Evolutionary conservation across 2,888 invertebrate genomes (phyloP), one percentile per base, ranked within the genome.

Genomic region (Xestia xanthographa): DNA sequence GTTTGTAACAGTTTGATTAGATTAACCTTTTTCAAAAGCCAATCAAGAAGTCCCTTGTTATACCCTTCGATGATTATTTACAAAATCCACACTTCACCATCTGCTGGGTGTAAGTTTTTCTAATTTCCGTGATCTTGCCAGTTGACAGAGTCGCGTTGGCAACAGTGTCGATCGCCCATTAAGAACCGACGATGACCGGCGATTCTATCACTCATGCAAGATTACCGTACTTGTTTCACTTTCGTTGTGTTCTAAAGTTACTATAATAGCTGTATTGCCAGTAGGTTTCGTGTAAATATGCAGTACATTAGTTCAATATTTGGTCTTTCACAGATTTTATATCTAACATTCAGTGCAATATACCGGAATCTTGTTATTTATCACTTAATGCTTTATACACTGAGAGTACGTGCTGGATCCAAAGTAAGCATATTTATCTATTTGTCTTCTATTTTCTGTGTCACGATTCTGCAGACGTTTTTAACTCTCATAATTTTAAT

Each of bases 311-410:
- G 2, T 66, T 20, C 2, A 34, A 22, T 43, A 26, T 38, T 75
- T 34, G 63, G 1, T 50, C 45, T 34, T 50, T 60, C 20, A 41
- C 76, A 76, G 76, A 34, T 76, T 60, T 41, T 66, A 5, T 76
- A 66, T 60, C 14, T 75, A 17, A 53, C 62, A 34, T 75, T 45
- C 45, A 75, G 26, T 26, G 34, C 8, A 22, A 3, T 76, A 22
- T 75, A 75, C 12, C 76, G 75, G 43, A 75, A 75, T 63, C 76
- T 75, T 43, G 62, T 75, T n/a, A 45, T 75, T 22, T 63, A 53
- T 34, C 76, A 75, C 22, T 34, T 75, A 53, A 75, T 75, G 75
- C 63, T 75, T 17, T 63, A 63, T 63, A 63, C 75, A 17, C 34
- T 75, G 1, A 63, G 53, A 63, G 50, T 75, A 12, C 76, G 22